Conservation (phyloP, 2,113 vertebrate species). For the Empidonax traillii region DNA sequence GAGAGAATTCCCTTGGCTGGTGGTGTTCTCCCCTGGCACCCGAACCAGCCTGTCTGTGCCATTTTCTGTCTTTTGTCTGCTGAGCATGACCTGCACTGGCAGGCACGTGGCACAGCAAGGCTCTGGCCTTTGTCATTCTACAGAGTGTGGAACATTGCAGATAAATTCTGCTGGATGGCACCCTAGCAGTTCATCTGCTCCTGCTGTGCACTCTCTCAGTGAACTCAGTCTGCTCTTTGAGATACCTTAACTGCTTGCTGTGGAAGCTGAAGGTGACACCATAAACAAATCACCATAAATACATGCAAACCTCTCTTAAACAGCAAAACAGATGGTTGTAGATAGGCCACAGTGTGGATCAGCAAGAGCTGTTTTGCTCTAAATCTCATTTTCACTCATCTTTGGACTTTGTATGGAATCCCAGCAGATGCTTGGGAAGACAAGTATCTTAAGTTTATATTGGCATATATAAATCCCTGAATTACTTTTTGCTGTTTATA, state of each 20-base stretch:
- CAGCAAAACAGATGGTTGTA: background rate
- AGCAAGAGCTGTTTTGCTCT: background rate
- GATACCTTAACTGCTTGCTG: background rate
- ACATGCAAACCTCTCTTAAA: background rate
- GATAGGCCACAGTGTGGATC: background rate
- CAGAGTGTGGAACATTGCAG: background rate
- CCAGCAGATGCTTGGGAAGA: background rate
- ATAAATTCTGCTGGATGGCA: background rate
- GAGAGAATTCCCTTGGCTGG: background rate
- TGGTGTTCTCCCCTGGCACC: background rate
- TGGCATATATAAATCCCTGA: background rate
- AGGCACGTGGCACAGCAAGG: background rate
- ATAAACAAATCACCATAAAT: constrained; percentile 19
- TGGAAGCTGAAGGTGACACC: constrained; percentile 47
- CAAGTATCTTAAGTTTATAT: background rate
- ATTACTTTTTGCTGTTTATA: constrained; percentile 39
- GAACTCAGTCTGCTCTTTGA: background rate
- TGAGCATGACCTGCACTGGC: rapidly evolving
- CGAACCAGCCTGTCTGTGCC: background rate
- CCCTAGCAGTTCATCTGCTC: background rate
- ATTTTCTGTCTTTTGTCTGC: background rate
- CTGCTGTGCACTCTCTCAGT: background rate
- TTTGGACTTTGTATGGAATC: background rate
- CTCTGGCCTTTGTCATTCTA: background rate
- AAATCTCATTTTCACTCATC: constrained; percentile 18